Percentiles rank a stretch among this genome's conserved stretches.
Evolutionary conservation across 2,888 invertebrate species (phyloP).

Genomic region (Spilosoma lubricipeda): DNA sequence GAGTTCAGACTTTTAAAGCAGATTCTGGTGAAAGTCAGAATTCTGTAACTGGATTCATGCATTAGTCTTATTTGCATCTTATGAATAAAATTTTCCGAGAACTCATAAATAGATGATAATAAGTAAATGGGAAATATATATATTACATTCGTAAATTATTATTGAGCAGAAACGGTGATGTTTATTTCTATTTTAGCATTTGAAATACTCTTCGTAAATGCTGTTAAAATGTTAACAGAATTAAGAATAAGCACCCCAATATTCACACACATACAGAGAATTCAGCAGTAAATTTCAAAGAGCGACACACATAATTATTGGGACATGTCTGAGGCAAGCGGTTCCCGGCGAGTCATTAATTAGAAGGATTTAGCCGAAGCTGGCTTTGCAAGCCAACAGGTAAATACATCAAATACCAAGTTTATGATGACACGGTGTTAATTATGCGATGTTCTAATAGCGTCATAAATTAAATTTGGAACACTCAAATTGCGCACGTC

Average conservation of each 20-base stretch:
- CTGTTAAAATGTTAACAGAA: background rate
- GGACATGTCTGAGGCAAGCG: slow-evolving; percentile 23
- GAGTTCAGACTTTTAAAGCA: slow-evolving; percentile 28
- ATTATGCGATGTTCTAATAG: slow-evolving; percentile 24
- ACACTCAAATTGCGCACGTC: slow-evolving; percentile 8
- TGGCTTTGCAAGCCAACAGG: slow-evolving; percentile 14
- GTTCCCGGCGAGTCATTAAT: slow-evolving; percentile 28
- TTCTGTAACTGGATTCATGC: background rate
- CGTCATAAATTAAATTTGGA: slow-evolving; percentile 14
- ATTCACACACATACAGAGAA: background rate
- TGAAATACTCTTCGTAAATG: background rate
- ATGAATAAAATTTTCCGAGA: background rate
- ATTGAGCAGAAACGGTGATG: background rate
- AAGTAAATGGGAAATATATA: background rate
- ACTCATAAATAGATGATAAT: background rate
- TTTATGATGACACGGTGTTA: slow-evolving; percentile 26
- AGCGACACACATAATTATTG: slow-evolving; percentile 33
- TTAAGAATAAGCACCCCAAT: background rate
- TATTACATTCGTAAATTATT: background rate
- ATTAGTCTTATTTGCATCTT: background rate
- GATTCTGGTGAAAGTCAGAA: slow-evolving; percentile 8
- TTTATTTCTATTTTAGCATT: background rate
- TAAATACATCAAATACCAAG: slow-evolving; percentile 16
- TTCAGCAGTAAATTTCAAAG: slow-evolving; percentile 5
- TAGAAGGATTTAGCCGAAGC: slow-evolving; percentile 26